A percentile compares a stretch with the other conserved stretches of the same genome.
Evolutionary conservation across 2,888 invertebrate species (phyloP).

Genomic region (Xanthostigma xanthostigma): DNA sequence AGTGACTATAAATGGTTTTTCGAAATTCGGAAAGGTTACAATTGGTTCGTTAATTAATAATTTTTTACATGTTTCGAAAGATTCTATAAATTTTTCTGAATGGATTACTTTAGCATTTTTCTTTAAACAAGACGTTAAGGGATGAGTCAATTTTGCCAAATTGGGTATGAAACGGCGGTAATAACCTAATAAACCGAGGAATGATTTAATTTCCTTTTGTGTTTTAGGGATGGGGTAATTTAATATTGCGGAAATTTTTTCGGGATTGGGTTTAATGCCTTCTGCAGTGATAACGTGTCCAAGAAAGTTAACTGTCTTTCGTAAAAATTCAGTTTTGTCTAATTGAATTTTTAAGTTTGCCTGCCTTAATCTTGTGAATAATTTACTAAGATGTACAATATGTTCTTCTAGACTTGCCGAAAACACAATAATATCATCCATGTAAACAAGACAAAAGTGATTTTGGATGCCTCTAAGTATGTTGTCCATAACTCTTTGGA

Average conservation of each 20-base stretch:
- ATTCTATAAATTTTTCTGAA: slow-evolving; percentile 1
- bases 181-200: slow-evolving; percentile 1
- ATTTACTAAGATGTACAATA: slow-evolving; percentile 15
- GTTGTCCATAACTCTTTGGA: slow-evolving; percentile 8
- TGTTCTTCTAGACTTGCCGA: slow-evolving; percentile 17
- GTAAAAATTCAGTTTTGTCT: slow-evolving; percentile 22
- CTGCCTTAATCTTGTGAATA: slow-evolving; percentile 17
- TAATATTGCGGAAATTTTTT: slow-evolving; percentile 15
- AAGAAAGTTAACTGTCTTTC: slow-evolving; percentile 22
- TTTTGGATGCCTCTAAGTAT: slow-evolving; percentile 7
- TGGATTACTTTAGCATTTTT: slow-evolving; percentile 10
- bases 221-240: slow-evolving; percentile 18
- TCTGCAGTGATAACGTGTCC: slow-evolving; percentile 23
- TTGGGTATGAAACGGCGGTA: slow-evolving; percentile 12
- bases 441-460: slow-evolving; percentile 13
- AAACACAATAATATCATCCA: slow-evolving; percentile 18
- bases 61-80: slow-evolving; percentile 10
- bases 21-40: slow-evolving; percentile 13
- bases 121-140: slow-evolving; percentile 9
- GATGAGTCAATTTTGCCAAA: slow-evolving; percentile 13
- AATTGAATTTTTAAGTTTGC: slow-evolving; percentile 16
- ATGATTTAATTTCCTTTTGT: slow-evolving; percentile 19
- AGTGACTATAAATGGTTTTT: slow-evolving; percentile 11
- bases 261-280: slow-evolving; percentile 22
- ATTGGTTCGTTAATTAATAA: slow-evolving; percentile 8